Evolutionary conservation across 2,888 invertebrate genomes (phyloP).

Genomic region (Graphium colonna): DNA sequence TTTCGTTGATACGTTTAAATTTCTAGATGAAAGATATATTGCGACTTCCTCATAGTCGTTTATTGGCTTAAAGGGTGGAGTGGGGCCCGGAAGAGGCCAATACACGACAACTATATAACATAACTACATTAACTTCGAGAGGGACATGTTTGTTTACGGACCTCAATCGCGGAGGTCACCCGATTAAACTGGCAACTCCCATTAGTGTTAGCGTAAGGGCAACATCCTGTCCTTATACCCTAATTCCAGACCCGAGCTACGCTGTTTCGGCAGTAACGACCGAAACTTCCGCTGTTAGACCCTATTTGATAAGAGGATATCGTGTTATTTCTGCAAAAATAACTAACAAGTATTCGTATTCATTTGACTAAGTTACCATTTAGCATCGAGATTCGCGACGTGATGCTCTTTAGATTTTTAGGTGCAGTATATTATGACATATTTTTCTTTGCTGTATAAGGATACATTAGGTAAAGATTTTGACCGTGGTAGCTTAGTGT

Average conservation of each 20-base stretch:
- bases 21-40: neutral
- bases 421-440: no score
- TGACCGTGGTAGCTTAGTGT: no score
- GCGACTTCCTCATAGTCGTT: neutral
- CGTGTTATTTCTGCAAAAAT: slow-evolving; percentile 50
- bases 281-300: slow-evolving; percentile 60
- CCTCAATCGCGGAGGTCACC: slow-evolving; percentile 50
- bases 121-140: no score
- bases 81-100: neutral
- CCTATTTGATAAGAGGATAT: slow-evolving; percentile 58
- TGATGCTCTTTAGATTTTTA: no score
- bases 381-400: no score
- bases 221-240: slow-evolving; percentile 51
- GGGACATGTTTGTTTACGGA: slow-evolving; percentile 23
- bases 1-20: neutral
- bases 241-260: slow-evolving; percentile 51
- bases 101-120: neutral
- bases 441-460: no score
- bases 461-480: no score
- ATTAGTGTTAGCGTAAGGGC: slow-evolving; percentile 51
- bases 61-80: neutral
- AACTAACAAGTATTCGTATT: no score
- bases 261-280: slow-evolving; percentile 69
- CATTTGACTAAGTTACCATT: no score
- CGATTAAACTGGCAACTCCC: slow-evolving; percentile 56